These are phyloP conservation scores for Cydia fagiglandana DNA, from an alignment of 1,140 invertebrate genomes.

Conservation along the genomic window DNA sequence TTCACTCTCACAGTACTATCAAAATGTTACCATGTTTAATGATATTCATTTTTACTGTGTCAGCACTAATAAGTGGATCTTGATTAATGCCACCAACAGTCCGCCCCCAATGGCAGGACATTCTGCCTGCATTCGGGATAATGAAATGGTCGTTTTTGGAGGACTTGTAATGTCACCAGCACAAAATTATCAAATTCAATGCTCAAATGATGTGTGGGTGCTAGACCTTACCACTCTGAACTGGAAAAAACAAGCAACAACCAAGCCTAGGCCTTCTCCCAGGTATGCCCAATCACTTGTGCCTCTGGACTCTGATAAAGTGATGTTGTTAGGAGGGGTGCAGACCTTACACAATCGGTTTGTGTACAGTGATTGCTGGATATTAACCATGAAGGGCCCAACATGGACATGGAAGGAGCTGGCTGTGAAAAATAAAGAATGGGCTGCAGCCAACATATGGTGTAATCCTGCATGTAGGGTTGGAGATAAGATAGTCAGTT, in stretches of 20 bases:
- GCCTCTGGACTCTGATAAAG: slow-evolving; percentile 83
- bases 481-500: slow-evolving; percentile 83
- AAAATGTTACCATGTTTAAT: slow-evolving; percentile 93
- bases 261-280: slow-evolving; percentile 85
- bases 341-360: slow-evolving; percentile 77
- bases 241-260: slow-evolving; percentile 88
- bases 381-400: slow-evolving; percentile 82
- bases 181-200: slow-evolving; percentile 79
- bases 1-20: slow-evolving; percentile 93
- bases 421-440: slow-evolving; percentile 86
- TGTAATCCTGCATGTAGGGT: slow-evolving; percentile 93
- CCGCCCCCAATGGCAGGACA: slow-evolving; percentile 93
- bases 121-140: slow-evolving; percentile 92
- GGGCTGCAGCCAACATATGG: slow-evolving; percentile 92
- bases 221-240: slow-evolving; percentile 87
- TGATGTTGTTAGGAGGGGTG: slow-evolving; percentile 86
- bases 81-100: slow-evolving; percentile 82
- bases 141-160: slow-evolving; percentile 96
- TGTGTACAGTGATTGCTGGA: slow-evolving; percentile 83
- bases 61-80: slow-evolving; percentile 90
- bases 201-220: slow-evolving; percentile 94
- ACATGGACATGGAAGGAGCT: slow-evolving; percentile 92
- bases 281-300: slow-evolving; percentile 96
- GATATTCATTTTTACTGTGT: slow-evolving; percentile 96
- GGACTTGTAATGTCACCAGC: slow-evolving; percentile 79